A percentile compares a stretch with the other conserved stretches of the same genome.
These are phyloP conservation scores for Sorex araneus DNA, from an alignment of 2,113 vertebrate genomes.

Conservation along the genomic window DNA sequence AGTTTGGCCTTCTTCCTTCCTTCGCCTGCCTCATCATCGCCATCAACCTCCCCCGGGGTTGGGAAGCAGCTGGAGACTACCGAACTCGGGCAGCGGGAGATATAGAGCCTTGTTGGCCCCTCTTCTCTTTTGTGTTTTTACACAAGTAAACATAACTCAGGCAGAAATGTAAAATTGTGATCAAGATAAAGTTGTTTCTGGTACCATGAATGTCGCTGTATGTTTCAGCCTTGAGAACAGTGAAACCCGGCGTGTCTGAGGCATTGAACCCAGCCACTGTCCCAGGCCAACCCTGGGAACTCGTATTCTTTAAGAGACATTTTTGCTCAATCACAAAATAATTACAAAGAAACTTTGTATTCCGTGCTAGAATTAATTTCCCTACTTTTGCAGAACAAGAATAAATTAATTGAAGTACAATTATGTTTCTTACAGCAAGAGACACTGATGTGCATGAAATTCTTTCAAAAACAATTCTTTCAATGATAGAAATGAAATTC, in stretches of 20 bases:
- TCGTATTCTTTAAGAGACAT: background rate
- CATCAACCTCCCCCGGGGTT: too few relatives aligned
- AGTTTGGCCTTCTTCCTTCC: too few relatives aligned
- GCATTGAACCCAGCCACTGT: background rate
- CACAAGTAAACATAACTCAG: background rate
- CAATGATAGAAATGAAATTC: background rate
- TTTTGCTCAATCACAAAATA: background rate
- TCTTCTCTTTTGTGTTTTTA: too few relatives aligned
- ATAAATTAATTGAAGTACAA: background rate
- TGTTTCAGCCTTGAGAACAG: background rate
- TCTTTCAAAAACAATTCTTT: background rate
- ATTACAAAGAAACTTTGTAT: background rate
- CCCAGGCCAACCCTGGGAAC: background rate
- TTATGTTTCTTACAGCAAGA: background rate
- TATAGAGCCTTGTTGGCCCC: too few relatives aligned
- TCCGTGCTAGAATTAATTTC: background rate
- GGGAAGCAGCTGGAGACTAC: too few relatives aligned
- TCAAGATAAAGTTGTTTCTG: conserved; percentile 19
- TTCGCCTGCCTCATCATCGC: too few relatives aligned
- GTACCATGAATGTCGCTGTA: background rate
- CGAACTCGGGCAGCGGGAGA: too few relatives aligned
- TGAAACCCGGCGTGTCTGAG: background rate
- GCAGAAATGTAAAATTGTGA: background rate
- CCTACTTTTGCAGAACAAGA: background rate
- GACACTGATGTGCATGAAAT: background rate